Percentiles rank a stretch among this genome's conserved stretches.
Evolutionary conservation across 2,113 vertebrate genomes (phyloP).

Genomic region (Balaeniceps rex): DNA sequence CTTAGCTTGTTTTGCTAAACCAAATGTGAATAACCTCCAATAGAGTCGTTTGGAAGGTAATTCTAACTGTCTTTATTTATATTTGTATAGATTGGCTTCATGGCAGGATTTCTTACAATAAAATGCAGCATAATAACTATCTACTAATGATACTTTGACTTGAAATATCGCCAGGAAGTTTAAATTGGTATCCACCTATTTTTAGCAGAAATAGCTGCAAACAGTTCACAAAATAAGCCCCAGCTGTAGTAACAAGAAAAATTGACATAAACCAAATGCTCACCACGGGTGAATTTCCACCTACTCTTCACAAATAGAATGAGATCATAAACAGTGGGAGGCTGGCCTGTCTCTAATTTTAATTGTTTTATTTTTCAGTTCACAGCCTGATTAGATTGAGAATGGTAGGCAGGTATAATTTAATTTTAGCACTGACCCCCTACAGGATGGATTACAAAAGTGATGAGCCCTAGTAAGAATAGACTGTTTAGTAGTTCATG

Average conservation of each 20-base stretch:
- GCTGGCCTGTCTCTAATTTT: conserved; percentile 58
- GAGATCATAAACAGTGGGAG: conserved; percentile 49
- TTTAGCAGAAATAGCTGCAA: conserved; percentile 63
- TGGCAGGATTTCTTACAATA: conserved; percentile 48
- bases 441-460: conserved; percentile 39
- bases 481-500: conserved; percentile 3
- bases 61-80: conserved; percentile 51
- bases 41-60: conserved; percentile 8
- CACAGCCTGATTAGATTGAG: conserved; percentile 55
- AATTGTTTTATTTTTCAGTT: conserved; percentile 64
- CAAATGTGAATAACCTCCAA: conserved; percentile 41
- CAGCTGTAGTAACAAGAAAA: conserved; percentile 66
- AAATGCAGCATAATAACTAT: conserved; percentile 57
- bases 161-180: conserved; percentile 53
- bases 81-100: conserved; percentile 52
- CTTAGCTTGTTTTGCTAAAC: conserved; percentile 37
- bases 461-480: conserved; percentile 19
- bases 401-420: conserved; percentile 55
- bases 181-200: conserved; percentile 64
- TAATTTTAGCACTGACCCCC: conserved; percentile 52
- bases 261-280: conserved; percentile 69
- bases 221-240: conserved; percentile 57
- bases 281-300: conserved; percentile 58
- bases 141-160: conserved; percentile 60
- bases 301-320: conserved; percentile 54